Percentiles rank a stretch among this genome's conserved stretches.
These are phyloP conservation scores for Brachionus sp. DNA, from an alignment of 1,140 invertebrate genomes.

Conservation along the genomic window DNA sequence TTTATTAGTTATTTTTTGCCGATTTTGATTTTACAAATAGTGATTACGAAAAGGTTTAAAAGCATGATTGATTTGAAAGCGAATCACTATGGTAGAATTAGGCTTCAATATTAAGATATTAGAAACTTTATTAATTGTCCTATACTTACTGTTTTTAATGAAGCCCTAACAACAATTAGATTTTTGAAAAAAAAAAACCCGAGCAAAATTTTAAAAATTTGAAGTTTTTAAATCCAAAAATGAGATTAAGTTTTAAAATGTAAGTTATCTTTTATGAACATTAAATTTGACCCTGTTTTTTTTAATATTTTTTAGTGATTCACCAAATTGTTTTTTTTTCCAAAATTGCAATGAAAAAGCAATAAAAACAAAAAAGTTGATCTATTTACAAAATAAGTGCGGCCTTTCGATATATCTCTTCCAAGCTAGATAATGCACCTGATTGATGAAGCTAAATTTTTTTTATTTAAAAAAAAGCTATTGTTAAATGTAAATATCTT, in stretches of 20 bases:
- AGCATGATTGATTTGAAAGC: not conserved
- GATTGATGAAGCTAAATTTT: constrained; percentile 13
- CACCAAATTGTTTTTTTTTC: not conserved
- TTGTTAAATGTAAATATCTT: constrained; percentile 20
- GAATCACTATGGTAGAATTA: not conserved
- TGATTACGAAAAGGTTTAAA: not conserved
- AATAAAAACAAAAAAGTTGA: not conserved
- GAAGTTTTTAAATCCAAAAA: not conserved
- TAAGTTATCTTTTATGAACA: constrained; percentile 29
- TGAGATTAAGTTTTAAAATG: not conserved
- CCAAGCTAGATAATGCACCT: not conserved
- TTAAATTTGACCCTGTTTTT: constrained; percentile 15
- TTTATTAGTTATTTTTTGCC: not conserved
- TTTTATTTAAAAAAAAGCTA: not conserved
- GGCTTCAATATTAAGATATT: constrained; percentile 21
- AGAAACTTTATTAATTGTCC: not conserved
- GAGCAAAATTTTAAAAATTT: not conserved
- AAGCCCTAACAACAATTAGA: not conserved
- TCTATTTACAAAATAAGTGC: not conserved
- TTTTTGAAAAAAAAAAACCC: not conserved
- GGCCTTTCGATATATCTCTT: not conserved
- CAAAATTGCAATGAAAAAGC: not conserved
- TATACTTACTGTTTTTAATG: not conserved
- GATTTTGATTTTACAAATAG: not conserved
- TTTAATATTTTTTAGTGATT: not conserved